These are phyloP conservation scores for Axis porcinus DNA, from an alignment of 2,113 vertebrate species.

Conservation along the genomic window DNA sequence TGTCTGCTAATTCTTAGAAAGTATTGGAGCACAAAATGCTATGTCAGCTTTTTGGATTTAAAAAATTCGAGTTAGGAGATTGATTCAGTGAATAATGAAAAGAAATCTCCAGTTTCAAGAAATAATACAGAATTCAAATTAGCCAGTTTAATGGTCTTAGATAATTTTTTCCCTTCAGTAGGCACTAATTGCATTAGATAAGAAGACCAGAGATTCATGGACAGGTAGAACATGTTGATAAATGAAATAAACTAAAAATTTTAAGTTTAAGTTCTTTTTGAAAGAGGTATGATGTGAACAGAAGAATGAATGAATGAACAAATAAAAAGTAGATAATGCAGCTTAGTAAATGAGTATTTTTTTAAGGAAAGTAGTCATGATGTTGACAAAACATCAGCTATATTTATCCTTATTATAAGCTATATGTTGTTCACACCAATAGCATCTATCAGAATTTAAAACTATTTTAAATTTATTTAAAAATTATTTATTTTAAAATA, in stretches of 20 bases:
- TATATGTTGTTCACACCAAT: background rate
- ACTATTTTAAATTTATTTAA: background rate
- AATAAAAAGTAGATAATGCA: background rate
- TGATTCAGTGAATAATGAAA: background rate
- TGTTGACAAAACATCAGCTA: background rate
- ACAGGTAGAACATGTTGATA: background rate
- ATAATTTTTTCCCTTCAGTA: background rate
- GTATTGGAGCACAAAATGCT: background rate
- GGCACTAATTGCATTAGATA: background rate
- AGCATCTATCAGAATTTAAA: background rate
- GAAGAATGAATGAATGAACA: background rate
- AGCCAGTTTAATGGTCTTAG: background rate
- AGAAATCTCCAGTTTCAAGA: background rate
- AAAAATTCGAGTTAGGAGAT: background rate
- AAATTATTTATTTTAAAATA: no score
- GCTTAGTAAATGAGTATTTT: background rate
- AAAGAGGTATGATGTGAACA: conserved; percentile 4
- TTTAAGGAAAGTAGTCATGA: background rate
- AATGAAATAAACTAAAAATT: background rate
- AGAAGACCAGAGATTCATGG: background rate
- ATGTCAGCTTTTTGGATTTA: background rate
- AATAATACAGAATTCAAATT: background rate
- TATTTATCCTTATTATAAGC: background rate
- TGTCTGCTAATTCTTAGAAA: background rate
- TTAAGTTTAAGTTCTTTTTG: background rate